Evolutionary conservation across 2,888 invertebrate species (phyloP).

Genomic region (Habroteleia sp.): DNA sequence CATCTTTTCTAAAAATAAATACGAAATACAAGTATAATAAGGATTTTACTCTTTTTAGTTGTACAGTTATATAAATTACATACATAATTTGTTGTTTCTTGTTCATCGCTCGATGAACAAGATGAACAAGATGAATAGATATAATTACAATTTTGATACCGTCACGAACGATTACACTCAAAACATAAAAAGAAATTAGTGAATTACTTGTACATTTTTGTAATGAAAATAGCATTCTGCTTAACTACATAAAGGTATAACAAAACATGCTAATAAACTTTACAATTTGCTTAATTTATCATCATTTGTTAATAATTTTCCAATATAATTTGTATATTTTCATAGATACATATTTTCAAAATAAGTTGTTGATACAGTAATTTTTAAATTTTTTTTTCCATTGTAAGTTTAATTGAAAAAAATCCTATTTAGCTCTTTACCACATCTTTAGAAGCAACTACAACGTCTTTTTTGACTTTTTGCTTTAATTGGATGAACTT

Average conservation of each 20-base stretch:
- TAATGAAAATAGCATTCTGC: background rate
- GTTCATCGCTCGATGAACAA: conserved; percentile 1
- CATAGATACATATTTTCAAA: too few relatives aligned
- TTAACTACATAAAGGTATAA: too few relatives aligned
- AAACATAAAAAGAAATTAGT: background rate
- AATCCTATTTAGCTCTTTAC: conserved; percentile 25
- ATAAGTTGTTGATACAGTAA: too few relatives aligned
- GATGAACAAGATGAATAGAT: conserved; percentile 9
- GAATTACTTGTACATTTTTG: too few relatives aligned
- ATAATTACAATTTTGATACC: conserved; percentile 3
- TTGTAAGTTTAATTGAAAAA: conserved; percentile 32
- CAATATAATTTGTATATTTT: too few relatives aligned
- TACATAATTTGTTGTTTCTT: conserved; percentile 36
- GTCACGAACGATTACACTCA: conserved; percentile 3
- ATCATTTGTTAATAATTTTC: too few relatives aligned
- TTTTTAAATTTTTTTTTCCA: background rate
- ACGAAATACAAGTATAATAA: conserved; percentile 7
- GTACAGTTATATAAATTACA: conserved; percentile 47
- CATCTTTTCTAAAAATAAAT: background rate
- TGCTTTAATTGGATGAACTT: conserved; percentile 52
- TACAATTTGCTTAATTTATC: too few relatives aligned
- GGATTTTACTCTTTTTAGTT: conserved; percentile 40
- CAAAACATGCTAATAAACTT: too few relatives aligned
- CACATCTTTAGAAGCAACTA: conserved; percentile 27
- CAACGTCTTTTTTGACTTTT: conserved; percentile 35